phyloP scores from a whole-genome alignment of 1,140 invertebrate species.

The Drosophila parabipectinata region DNA sequence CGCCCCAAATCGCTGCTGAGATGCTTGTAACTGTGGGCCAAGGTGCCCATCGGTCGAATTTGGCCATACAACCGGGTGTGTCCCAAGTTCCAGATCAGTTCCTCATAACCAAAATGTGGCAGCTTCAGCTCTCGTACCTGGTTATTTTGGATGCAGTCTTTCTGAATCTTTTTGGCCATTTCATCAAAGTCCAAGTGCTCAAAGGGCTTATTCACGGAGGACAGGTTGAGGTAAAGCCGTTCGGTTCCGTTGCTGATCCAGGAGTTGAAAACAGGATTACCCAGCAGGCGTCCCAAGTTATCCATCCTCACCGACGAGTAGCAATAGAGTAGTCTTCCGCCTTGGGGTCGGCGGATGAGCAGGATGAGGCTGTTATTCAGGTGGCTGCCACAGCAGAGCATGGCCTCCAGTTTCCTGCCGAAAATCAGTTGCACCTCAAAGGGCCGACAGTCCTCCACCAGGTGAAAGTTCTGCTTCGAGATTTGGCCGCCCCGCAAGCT shows the following conservation, averaged over 20 bases:
- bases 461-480: constrained; percentile 38
- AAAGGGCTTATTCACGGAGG: constrained; percentile 24
- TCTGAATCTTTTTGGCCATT: constrained; percentile 29
- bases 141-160: neutral
- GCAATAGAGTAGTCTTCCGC: constrained; percentile 48
- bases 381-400: constrained; percentile 58
- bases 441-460: constrained; percentile 42
- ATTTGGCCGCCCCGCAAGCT: constrained; percentile 25
- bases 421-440: constrained; percentile 46
- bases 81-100: constrained; percentile 29
- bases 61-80: constrained; percentile 45
- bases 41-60: constrained; percentile 26
- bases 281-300: constrained; percentile 40
- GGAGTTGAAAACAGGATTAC: constrained; percentile 31
- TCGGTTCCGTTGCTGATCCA: constrained; percentile 61
- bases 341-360: constrained; percentile 37
- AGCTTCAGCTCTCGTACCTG: constrained; percentile 10
- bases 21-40: constrained; percentile 11
- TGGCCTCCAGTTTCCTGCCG: constrained; percentile 52
- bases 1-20: constrained; percentile 20
- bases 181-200: constrained; percentile 46
- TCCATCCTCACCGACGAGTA: constrained; percentile 64
- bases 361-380: constrained; percentile 45
- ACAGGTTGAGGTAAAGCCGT: constrained; percentile 52
- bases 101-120: constrained; percentile 59